These are phyloP conservation scores for Hephaestus fuliginosus DNA, from an alignment of 2,797 vertebrate species.

Conservation along the genomic window DNA sequence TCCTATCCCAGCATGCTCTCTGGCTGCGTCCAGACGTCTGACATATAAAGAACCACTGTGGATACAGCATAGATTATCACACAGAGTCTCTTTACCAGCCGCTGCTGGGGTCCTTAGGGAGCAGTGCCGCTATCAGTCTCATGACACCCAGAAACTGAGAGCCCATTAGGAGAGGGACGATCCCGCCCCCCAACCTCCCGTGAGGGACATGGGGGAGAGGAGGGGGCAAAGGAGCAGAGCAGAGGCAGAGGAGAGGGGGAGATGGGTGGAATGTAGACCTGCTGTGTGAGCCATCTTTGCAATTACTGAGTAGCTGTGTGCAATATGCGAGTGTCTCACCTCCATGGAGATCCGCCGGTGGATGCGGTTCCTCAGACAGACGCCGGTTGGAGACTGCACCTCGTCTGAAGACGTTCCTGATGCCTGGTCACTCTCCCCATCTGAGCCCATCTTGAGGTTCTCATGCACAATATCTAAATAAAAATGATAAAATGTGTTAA, in stretches of 20 bases:
- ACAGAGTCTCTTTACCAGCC: conserved; percentile 21
- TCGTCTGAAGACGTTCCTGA: conserved; percentile 99
- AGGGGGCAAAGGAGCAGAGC: conserved; percentile 57
- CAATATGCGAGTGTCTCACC: conserved; percentile 79
- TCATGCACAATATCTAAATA: conserved; percentile 96
- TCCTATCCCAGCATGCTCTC: conserved; percentile 16
- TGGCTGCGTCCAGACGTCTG: not conserved
- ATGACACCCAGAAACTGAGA: conserved; percentile 42
- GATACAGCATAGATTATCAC: conserved; percentile 35
- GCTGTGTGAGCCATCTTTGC: not conserved
- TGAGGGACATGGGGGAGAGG: not conserved
- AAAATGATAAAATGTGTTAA: not conserved
- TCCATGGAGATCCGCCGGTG: conserved; percentile 99
- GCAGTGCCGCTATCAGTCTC: conserved; percentile 47
- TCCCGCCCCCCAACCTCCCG: conserved; percentile 19
- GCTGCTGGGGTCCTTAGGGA: conserved; percentile 47
- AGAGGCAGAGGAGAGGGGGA: conserved; percentile 14
- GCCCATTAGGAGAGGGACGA: conserved; percentile 41
- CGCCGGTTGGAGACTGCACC: conserved; percentile 97
- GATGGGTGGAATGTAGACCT: not conserved
- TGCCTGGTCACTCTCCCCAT: conserved; percentile 97
- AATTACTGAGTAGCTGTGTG: not conserved
- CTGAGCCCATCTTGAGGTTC: conserved; percentile 99
- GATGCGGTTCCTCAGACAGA: conserved; percentile 94
- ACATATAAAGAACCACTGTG: conserved; percentile 25